phyloP scores from a whole-genome alignment of 1,140 invertebrate genomes.

The Goniozus legneri region DNA sequence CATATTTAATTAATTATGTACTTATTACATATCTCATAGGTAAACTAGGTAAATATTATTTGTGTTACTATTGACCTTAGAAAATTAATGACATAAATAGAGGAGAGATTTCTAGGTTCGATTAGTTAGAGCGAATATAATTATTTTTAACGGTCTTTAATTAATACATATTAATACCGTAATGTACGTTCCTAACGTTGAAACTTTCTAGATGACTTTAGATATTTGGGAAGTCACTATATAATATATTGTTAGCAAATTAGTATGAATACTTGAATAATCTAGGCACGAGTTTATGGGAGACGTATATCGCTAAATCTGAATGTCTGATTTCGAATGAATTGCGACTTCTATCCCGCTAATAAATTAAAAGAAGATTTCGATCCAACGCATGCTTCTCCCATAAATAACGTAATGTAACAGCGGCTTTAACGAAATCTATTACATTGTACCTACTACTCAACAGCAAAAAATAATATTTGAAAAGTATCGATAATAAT shows the following conservation, averaged over 20 bases:
- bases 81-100: constrained; percentile 27
- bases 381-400: no score
- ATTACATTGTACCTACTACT: constrained; percentile 47
- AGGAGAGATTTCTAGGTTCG: constrained; percentile 50
- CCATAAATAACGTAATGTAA: constrained; percentile 45
- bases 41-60: constrained; percentile 32
- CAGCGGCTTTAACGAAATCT: constrained; percentile 42
- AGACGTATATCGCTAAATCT: no score
- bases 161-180: constrained; percentile 8
- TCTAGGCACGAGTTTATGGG: not conserved
- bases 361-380: no score
- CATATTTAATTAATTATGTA: constrained; percentile 30
- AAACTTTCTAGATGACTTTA: constrained; percentile 11
- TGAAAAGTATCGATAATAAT: no score
- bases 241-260: constrained; percentile 33
- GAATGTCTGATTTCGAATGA: not conserved
- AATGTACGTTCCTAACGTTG: constrained; percentile 17
- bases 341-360: no score
- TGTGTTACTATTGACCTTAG: constrained; percentile 30
- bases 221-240: constrained; percentile 19
- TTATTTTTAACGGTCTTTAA: constrained; percentile 27
- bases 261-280: constrained; percentile 20
- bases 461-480: no score
- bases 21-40: constrained; percentile 22
- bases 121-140: constrained; percentile 45